Evolutionary conservation across 2,888 invertebrate species (phyloP).

Genomic region (Acanthoscelides obtectus): DNA sequence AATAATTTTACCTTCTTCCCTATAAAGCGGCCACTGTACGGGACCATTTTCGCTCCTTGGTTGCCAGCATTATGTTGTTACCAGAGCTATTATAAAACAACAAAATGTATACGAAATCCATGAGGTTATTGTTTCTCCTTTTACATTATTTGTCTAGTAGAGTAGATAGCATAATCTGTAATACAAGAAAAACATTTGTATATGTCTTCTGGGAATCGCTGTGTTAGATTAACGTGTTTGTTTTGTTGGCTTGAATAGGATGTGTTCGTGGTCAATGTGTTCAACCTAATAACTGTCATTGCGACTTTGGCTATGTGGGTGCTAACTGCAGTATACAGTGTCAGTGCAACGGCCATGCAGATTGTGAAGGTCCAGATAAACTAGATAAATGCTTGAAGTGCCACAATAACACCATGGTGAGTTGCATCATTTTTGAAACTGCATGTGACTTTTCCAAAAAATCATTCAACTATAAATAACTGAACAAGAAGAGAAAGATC

Average conservation of each 20-base stretch:
- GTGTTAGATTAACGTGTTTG: neutral
- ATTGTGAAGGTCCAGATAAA: slow-evolving; percentile 84
- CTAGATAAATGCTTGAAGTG: slow-evolving; percentile 78
- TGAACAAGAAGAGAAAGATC: no score
- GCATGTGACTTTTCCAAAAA: neutral
- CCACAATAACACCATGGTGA: slow-evolving; percentile 84
- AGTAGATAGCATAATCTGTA: no score
- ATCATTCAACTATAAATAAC: no score
- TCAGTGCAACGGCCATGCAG: slow-evolving; percentile 90
- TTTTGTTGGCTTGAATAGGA: slow-evolving; percentile 41
- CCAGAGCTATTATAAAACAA: no score
- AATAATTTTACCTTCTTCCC: no score
- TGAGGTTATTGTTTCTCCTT: no score
- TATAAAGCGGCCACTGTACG: no score
- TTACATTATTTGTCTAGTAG: neutral
- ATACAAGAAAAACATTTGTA: no score
- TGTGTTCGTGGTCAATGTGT: slow-evolving; percentile 83
- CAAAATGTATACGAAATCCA: no score
- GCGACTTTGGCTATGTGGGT: slow-evolving; percentile 93
- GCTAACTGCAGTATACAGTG: slow-evolving; percentile 91
- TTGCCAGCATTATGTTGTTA: no score
- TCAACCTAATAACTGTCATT: slow-evolving; percentile 78
- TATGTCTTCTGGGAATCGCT: neutral
- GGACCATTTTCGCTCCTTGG: no score
- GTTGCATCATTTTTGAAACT: slow-evolving; percentile 20